phyloP scores from a whole-genome alignment of 1,140 invertebrate species.

The Odontomachus brunneus region DNA sequence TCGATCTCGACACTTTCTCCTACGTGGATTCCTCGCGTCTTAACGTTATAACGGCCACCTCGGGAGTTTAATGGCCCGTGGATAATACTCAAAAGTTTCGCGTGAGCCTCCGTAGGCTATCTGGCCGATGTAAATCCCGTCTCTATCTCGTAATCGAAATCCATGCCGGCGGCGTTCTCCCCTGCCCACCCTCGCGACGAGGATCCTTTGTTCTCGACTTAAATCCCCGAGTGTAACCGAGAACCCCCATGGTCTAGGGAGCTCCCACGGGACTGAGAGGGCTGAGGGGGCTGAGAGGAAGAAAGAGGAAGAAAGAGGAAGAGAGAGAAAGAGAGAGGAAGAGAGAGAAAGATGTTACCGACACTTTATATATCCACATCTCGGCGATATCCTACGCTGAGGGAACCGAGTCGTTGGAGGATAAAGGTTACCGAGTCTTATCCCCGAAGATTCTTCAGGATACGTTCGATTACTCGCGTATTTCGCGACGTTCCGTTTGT shows the following conservation, averaged over 20 bases:
- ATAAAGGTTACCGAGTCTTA: slow-evolving; percentile 42
- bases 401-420: slow-evolving; percentile 34
- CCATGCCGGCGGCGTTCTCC: slow-evolving; percentile 55
- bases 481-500: background rate
- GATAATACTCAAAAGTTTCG: slow-evolving; percentile 68
- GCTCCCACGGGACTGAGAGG: slow-evolving; percentile 37
- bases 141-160: slow-evolving; percentile 76
- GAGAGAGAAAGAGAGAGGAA: too few relatives aligned
- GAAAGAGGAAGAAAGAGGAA: slow-evolving; percentile 11
- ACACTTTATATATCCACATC: slow-evolving; percentile 50
- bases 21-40: slow-evolving; percentile 11
- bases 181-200: slow-evolving; percentile 45
- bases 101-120: slow-evolving; percentile 51
- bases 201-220: slow-evolving; percentile 76
- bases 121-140: slow-evolving; percentile 70
- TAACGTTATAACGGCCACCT: slow-evolving; percentile 28
- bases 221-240: slow-evolving; percentile 77
- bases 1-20: background rate
- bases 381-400: slow-evolving; percentile 6
- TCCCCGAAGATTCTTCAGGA: slow-evolving; percentile 15
- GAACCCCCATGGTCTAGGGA: slow-evolving; percentile 47
- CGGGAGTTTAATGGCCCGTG: slow-evolving; percentile 61
- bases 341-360: slow-evolving; percentile 62
- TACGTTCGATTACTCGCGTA: slow-evolving; percentile 16
- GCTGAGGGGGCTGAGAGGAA: background rate